Base-by-base conservation (phyloP, 1,140 invertebrate genomes). In the Drosophila tristis region DNA sequence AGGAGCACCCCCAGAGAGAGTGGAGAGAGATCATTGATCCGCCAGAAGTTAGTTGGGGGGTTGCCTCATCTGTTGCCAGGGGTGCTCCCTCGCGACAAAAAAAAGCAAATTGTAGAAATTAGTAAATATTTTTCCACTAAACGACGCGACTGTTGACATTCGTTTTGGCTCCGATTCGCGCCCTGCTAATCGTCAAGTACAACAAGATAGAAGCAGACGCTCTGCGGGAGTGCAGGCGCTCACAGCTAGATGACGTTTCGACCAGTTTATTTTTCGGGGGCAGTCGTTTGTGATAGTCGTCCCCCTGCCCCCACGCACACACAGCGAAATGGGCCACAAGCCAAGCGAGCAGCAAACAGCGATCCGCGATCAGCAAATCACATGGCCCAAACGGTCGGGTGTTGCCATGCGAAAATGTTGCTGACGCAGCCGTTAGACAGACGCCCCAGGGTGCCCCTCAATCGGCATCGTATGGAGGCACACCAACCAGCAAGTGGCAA, bases 331-430 rank as follows among this genome's bases (percentile, higher is more conserved):
- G 44, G 53, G 31, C 45, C 55, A 35, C 26, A 45, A 55, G 51
- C 61, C 55, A 48, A 20, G 57, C 61, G 64, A 67, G 9, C 31
- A 26, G 23, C 50, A 47, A 53, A 59, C 59, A 42, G 54, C 61
- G 71, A 71, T 8, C 8, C 31, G 29, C 42, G 49, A 53, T 59
- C 62, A 45, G 49, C 61, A 61, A 61, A 72, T 31, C 58, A 65
- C 80, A 86, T 78, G 78, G 72, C 64, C 78, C 60, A 75, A 61
- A 77, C 58, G 48, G 62, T 58, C 71, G 39, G 35, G 26, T 49
- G 81, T 85, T 86, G 81, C 81, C 51, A 85, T 45, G 81, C 81
- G 54, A 80, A 86, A 70, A 64, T 66, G 23, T 54, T 58, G 82
- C 81, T 86, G 74, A 85, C 73, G 74, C 60, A 57, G 75, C 63